These are phyloP conservation scores for Sialis fuliginosa DNA, from an alignment of 2,888 invertebrate species.

Conservation along the genomic window DNA sequence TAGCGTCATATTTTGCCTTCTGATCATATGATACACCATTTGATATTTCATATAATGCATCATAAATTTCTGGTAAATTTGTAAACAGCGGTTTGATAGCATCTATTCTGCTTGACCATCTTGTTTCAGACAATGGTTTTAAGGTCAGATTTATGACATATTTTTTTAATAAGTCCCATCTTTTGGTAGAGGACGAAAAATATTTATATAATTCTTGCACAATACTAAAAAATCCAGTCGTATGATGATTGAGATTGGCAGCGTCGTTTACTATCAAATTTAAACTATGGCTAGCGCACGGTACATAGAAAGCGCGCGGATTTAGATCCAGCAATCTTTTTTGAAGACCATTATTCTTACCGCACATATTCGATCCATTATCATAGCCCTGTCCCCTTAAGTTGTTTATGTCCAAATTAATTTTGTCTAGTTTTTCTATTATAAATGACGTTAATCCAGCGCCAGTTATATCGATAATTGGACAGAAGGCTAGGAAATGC, in stretches of 20 bases:
- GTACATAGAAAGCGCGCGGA: slow-evolving; percentile 13
- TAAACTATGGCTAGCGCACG: slow-evolving; percentile 13
- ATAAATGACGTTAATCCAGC: slow-evolving; percentile 7
- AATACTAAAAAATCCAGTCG: slow-evolving; percentile 11
- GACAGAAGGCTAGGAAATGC: background rate
- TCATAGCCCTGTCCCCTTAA: slow-evolving; percentile 10
- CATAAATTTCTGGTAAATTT: slow-evolving; percentile 10
- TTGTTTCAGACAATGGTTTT: slow-evolving; percentile 11
- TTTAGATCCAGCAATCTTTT: slow-evolving; percentile 11
- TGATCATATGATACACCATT: background rate
- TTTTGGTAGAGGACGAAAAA: slow-evolving; percentile 11
- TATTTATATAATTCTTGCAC: slow-evolving; percentile 13
- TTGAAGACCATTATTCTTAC: slow-evolving; percentile 12
- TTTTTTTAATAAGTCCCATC: slow-evolving; percentile 10
- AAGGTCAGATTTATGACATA: slow-evolving; percentile 9
- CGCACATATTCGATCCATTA: slow-evolving; percentile 12
- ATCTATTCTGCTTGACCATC: slow-evolving; percentile 11
- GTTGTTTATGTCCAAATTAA: slow-evolving; percentile 6
- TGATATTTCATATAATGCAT: slow-evolving; percentile 8
- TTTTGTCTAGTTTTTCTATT: slow-evolving; percentile 6
- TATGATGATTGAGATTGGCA: slow-evolving; percentile 8
- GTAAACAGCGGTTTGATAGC: slow-evolving; percentile 9
- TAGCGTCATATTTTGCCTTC: slow-evolving; percentile 6
- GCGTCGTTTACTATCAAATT: slow-evolving; percentile 15
- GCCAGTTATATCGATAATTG: slow-evolving; percentile 7